Evolutionary conservation across 2,113 vertebrate genomes (phyloP), one percentile per base, ranked within the genome.

Genomic region (Rutilus rutilus): DNA sequence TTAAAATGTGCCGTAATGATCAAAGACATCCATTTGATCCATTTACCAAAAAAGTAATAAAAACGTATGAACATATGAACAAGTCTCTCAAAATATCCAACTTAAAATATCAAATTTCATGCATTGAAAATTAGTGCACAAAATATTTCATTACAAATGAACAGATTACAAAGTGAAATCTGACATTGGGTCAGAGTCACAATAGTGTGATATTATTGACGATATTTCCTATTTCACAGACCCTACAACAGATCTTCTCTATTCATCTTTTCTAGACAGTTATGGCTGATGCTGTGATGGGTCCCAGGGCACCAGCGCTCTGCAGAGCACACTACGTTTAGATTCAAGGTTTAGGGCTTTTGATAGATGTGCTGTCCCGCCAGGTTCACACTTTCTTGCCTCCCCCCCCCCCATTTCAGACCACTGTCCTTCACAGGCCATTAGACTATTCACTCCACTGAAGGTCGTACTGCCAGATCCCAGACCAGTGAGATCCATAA

Each of bases 391-490:
- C 83, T 73, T 89, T 85, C 79, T 67, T 75, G 67, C 82, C 71
- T 87, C 83, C 71, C 3, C 30, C 30, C n/a, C 30, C 33, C 33
- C 64, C 78, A 89, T 87, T 80, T 87, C 64, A 89, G 69, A 81
- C 78, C 23, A 76, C 79, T 83, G 86, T 87, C 88, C 86, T 89
- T 89, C 83, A 89, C 86, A 86, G 86, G 17, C 83, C 79, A 89
- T 89, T 89, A 89, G 78, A 73, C 60, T 80, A 83, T 76, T 60
- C 86, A 65, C 86, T 85, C 75, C 76, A 78, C 73, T 85, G 78
- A 87, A 89, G 88, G 83, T 87, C 85, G 77, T 75, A 50, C 78
- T 82, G 71, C 30, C 83, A 87, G 60, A 85, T 71, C 64, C 83
- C 78, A 30, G 27, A 30, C 27, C 27, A 64, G 78, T 45, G 83